phyloP scores from a whole-genome alignment of 2,113 vertebrate species.

The Sitta europaea region DNA sequence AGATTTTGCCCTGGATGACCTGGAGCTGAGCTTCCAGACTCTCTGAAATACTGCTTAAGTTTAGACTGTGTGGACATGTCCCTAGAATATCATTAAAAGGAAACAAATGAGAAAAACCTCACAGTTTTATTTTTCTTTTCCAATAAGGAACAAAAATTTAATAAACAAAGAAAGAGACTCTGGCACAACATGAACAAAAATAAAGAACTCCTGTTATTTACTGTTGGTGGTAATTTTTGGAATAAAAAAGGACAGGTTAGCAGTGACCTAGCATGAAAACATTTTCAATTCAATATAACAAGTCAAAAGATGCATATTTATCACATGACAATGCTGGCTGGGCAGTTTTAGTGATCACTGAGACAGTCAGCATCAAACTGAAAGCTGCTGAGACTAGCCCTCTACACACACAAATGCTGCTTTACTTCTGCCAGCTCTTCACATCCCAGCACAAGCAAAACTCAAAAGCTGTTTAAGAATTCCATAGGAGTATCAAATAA shows the following conservation, averaged over 20 bases:
- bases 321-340: neutral
- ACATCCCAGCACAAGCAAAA: neutral
- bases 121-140: neutral
- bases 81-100: neutral
- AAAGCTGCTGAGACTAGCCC: neutral
- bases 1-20: neutral
- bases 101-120: neutral
- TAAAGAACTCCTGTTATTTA: neutral
- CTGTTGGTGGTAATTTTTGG: neutral
- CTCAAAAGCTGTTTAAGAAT: constrained; percentile 20
- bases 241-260: neutral
- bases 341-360: neutral
- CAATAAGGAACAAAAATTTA: neutral
- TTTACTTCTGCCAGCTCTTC: constrained; percentile 4
- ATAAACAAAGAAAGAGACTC: neutral
- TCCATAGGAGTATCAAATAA: constrained; percentile 20
- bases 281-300: neutral
- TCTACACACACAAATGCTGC: neutral
- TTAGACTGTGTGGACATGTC: neutral
- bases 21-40: neutral
- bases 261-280: neutral
- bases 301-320: neutral
- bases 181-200: neutral
- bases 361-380: neutral
- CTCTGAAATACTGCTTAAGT: neutral